Evolutionary conservation across 2,888 invertebrate species (phyloP).

Genomic region (Lycia hirtaria): DNA sequence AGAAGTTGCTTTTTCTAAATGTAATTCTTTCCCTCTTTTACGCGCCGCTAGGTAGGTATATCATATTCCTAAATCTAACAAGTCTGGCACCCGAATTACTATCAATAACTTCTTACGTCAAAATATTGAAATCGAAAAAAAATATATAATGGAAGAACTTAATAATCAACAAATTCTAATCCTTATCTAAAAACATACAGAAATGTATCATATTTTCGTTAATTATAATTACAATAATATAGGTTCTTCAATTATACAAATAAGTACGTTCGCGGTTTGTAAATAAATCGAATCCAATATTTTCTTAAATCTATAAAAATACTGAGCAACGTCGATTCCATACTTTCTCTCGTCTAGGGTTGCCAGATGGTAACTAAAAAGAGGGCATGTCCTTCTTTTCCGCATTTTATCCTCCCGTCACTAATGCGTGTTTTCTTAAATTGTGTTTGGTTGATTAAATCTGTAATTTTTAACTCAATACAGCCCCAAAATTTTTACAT

Average conservation of each 20-base stretch:
- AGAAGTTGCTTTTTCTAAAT: slow-evolving; percentile 40
- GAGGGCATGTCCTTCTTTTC: too few species aligned
- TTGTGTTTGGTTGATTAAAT: too few species aligned
- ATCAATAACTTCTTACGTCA: slow-evolving; percentile 60
- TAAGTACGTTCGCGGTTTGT: slow-evolving; percentile 67
- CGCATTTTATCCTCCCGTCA: too few species aligned
- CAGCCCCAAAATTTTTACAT: too few species aligned
- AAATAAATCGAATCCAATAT: slow-evolving; percentile 74
- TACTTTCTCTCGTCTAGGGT: slow-evolving; percentile 69
- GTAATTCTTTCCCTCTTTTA: not conserved
- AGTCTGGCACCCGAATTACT: slow-evolving; percentile 62
- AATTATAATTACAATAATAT: slow-evolving; percentile 45
- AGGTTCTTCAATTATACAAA: slow-evolving; percentile 51
- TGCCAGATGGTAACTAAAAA: too few species aligned
- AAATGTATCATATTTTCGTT: slow-evolving; percentile 36
- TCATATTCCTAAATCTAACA: slow-evolving; percentile 52
- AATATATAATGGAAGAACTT: slow-evolving; percentile 68
- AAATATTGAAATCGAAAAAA: slow-evolving; percentile 53
- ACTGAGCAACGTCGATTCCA: slow-evolving; percentile 82
- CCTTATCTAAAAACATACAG: slow-evolving; percentile 38
- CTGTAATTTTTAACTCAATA: too few species aligned
- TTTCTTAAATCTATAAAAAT: slow-evolving; percentile 81
- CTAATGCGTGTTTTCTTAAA: too few species aligned
- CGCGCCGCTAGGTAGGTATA: not conserved
- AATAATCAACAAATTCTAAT: slow-evolving; percentile 50